Percentiles rank a stretch among this genome's conserved stretches.
These are phyloP conservation scores for Anisognathus igniventris DNA, from an alignment of 2,797 vertebrate species.

Conservation along the genomic window DNA sequence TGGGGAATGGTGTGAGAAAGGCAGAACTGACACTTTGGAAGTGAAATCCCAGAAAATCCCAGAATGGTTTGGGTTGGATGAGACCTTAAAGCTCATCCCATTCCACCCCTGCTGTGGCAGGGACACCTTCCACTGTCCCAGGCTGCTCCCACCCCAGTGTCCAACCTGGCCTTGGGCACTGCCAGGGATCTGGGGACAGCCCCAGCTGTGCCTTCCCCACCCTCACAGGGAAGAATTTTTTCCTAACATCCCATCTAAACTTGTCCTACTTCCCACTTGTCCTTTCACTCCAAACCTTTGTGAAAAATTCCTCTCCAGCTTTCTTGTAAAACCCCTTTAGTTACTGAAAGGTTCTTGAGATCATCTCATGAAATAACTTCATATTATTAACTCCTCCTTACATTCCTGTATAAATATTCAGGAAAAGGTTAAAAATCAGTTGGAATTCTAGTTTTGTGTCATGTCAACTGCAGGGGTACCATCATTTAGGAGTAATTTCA, in stretches of 20 bases:
- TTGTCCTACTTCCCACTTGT: neutral
- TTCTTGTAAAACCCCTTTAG: neutral
- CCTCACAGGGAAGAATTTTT: rapidly evolving
- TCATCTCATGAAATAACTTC: neutral
- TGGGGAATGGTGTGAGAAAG: neutral
- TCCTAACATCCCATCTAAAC: neutral
- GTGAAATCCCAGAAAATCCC: neutral
- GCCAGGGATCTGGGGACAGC: neutral
- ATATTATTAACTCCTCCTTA: neutral
- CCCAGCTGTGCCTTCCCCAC: rapidly evolving
- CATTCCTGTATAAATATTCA: neutral
- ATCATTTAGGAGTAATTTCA: neutral
- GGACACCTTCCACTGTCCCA: neutral
- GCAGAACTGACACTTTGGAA: neutral
- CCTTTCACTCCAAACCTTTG: neutral
- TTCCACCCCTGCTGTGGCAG: neutral
- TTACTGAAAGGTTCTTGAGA: neutral
- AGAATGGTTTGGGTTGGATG: neutral
- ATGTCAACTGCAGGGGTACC: rapidly evolving
- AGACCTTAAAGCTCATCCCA: rapidly evolving
- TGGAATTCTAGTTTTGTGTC: neutral
- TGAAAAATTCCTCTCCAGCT: neutral
- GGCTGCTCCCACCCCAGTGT: neutral
- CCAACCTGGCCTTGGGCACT: neutral
- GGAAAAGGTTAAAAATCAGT: neutral